Percentiles rank a stretch among this genome's conserved stretches.
Conservation (phyloP, 2,113 vertebrate species). For the Cyanoramphus novaezelandiae region DNA sequence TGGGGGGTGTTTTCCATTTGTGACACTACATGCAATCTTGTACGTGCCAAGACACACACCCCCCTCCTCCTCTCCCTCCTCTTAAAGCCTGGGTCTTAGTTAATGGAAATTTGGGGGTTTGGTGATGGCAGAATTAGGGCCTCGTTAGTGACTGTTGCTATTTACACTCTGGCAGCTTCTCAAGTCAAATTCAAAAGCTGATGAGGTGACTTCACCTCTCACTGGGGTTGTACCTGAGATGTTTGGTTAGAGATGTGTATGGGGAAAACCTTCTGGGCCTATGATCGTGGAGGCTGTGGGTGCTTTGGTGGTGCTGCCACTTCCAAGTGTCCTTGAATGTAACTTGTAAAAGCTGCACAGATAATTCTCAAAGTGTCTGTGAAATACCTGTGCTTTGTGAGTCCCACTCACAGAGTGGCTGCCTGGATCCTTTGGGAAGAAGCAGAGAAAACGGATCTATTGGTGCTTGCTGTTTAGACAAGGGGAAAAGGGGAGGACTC, state of each 20-base stretch:
- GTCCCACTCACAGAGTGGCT: background rate
- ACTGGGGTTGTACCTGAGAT: background rate
- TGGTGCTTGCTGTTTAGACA: background rate
- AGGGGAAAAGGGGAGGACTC: background rate
- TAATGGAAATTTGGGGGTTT: slow-evolving; percentile 23
- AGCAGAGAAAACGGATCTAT: background rate
- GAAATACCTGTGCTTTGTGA: background rate
- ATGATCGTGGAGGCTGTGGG: accelerated
- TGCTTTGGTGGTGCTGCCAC: background rate
- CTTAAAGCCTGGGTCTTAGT: background rate
- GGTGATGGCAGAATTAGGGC: slow-evolving; percentile 31
- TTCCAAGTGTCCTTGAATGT: slow-evolving; percentile 51
- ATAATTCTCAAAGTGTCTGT: background rate
- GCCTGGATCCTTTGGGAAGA: background rate
- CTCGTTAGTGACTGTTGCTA: slow-evolving; percentile 34
- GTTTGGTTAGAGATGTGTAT: accelerated
- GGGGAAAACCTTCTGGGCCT: background rate
- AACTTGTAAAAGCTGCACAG: background rate
- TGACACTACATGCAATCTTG: background rate
- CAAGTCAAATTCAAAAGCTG: background rate
- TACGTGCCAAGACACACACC: background rate
- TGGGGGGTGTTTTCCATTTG: background rate
- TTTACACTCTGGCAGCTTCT: slow-evolving; percentile 43
- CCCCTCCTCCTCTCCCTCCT: background rate
- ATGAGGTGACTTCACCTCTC: background rate